phyloP scores from a whole-genome alignment of 2,888 invertebrate genomes.

The Arctia plantaginis region DNA sequence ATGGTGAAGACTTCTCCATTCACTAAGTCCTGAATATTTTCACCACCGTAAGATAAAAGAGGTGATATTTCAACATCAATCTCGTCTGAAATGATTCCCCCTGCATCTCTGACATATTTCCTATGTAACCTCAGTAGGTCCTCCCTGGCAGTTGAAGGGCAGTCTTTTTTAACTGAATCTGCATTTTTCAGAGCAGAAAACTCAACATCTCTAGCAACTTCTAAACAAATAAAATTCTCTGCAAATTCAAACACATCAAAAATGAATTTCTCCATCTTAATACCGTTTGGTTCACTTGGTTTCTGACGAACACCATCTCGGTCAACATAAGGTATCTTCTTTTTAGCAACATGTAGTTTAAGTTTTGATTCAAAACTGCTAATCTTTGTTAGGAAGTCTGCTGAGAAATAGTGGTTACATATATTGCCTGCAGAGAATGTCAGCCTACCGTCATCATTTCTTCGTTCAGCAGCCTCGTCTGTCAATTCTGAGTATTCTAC shows the following conservation, averaged over 20 bases:
- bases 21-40: constrained; percentile 90
- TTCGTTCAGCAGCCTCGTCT: constrained; percentile 92
- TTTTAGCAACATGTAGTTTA: constrained; percentile 97
- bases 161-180: constrained; percentile 95
- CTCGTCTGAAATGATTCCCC: constrained; percentile 89
- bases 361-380: constrained; percentile 91
- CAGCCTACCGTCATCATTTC: constrained; percentile 92
- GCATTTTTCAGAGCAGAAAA: constrained; percentile 99
- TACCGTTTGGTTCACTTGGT: constrained; percentile 96
- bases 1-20: constrained; percentile 89
- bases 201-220: constrained; percentile 96
- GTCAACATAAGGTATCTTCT: constrained; percentile 97
- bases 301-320: constrained; percentile 89
- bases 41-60: constrained; percentile 95
- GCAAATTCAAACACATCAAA: constrained; percentile 99
- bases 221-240: constrained; percentile 96
- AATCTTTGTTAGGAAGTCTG: constrained; percentile 93
- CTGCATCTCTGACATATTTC: constrained; percentile 92
- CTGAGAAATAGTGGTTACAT: constrained; percentile 98
- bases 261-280: constrained; percentile 99
- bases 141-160: constrained; percentile 93
- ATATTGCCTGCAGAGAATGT: constrained; percentile 98
- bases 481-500: constrained; percentile 99
- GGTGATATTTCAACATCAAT: constrained; percentile 96
- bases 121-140: constrained; percentile 92